A percentile compares a stretch with the other conserved stretches of the same genome.
Conservation (phyloP, 2,888 invertebrate species). For the Mystacides longicornis region DNA sequence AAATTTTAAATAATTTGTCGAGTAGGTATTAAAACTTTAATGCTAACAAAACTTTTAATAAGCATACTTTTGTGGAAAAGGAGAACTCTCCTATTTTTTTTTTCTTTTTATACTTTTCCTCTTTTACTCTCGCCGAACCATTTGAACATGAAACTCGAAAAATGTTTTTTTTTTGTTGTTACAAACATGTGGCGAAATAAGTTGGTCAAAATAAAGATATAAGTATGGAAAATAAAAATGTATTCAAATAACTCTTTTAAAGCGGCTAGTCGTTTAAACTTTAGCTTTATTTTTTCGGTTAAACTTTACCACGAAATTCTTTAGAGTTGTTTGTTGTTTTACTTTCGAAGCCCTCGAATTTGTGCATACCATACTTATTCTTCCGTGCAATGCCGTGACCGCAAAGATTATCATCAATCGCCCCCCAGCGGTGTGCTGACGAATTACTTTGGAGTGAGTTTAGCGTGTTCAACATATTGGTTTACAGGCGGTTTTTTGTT, state of each 20-base stretch:
- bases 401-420: constrained; percentile 1
- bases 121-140: not conserved
- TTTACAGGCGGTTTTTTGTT: not conserved
- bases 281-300: no score
- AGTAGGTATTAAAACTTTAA: not conserved
- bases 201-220: not conserved
- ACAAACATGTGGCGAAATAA: not conserved
- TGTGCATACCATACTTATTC: not conserved
- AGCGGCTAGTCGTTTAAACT: not conserved
- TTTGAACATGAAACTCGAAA: not conserved
- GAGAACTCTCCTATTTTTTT: not conserved
- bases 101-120: not conserved
- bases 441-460: not conserved
- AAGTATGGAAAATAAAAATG: not conserved
- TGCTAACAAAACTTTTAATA: not conserved
- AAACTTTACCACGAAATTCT: no score
- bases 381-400: not conserved
- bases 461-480: not conserved
- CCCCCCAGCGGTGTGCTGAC: not conserved
- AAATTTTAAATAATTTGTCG: not conserved
- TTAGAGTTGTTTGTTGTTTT: no score
- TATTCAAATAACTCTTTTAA: not conserved
- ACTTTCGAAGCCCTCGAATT: not conserved
- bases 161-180: no score
- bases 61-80: not conserved